phyloP scores from a whole-genome alignment of 2,113 vertebrate species.

The Aphelocoma coerulescens region DNA sequence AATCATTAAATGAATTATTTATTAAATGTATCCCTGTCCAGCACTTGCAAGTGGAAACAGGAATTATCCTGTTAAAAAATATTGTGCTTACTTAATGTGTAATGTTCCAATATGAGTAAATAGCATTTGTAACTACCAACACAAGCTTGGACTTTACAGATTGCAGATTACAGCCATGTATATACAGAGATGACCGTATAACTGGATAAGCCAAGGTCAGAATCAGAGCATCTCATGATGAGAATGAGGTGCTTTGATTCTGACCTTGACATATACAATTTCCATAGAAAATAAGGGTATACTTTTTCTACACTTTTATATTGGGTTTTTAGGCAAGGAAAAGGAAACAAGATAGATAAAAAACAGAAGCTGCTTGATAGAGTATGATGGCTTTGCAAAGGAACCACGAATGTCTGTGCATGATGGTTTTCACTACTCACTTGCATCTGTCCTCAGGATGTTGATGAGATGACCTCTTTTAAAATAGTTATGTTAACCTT shows the following conservation, averaged over 20 bases:
- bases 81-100: background rate
- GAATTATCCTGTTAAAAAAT: background rate
- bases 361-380: background rate
- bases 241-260: background rate
- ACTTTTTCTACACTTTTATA: background rate
- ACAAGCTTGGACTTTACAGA: background rate
- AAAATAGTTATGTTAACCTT: background rate
- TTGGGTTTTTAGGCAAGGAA: background rate
- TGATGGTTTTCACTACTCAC: background rate
- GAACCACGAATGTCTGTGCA: background rate
- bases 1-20: background rate
- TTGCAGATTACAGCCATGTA: background rate
- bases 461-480: background rate
- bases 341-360: background rate
- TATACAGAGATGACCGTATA: background rate
- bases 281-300: background rate
- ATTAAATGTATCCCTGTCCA: background rate
- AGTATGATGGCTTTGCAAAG: background rate
- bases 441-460: background rate
- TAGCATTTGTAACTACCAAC: background rate
- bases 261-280: background rate
- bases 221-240: background rate
- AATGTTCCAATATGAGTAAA: background rate
- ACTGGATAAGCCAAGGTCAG: background rate
- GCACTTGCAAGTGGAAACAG: background rate